Percentiles rank a stretch among this genome's conserved stretches.
phyloP scores from a whole-genome alignment of 1,140 invertebrate species.

The Eufriesea mexicana region DNA sequence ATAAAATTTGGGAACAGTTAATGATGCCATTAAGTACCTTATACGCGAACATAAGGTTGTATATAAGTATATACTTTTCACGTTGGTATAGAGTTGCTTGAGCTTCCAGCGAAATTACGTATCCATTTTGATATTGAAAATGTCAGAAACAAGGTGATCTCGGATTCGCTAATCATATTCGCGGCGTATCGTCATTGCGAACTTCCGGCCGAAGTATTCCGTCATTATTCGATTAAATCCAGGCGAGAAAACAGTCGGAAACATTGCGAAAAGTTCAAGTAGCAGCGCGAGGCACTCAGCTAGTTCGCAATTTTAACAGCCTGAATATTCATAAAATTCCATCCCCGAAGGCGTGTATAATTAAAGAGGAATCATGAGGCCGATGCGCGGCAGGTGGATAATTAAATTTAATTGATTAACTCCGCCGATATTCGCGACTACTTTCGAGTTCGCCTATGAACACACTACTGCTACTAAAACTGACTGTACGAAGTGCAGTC shows the following conservation, averaged over 20 bases:
- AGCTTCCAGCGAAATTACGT: no score
- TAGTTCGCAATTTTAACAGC: background rate
- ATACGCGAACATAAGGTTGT: no score
- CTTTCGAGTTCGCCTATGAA: background rate
- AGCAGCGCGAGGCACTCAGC: no score
- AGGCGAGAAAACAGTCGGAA: no score
- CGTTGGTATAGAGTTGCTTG: no score
- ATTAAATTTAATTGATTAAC: conserved; percentile 42
- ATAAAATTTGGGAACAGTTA: no score
- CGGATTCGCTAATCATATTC: background rate
- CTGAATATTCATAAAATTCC: conserved; percentile 42
- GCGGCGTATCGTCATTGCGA: no score
- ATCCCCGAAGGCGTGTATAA: background rate
- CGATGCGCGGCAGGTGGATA: background rate
- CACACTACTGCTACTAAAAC: background rate
- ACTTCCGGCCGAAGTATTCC: no score
- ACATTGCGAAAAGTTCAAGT: background rate
- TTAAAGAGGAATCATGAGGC: conserved; percentile 18
- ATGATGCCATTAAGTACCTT: no score
- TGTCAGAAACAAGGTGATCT: background rate
- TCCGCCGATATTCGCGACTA: background rate
- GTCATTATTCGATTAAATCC: background rate
- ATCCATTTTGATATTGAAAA: no score
- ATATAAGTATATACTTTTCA: no score
- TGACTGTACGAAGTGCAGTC: background rate